A percentile compares a stretch with the other conserved stretches of the same genome.
Evolutionary conservation across 2,888 invertebrate genomes (phyloP).

Genomic region (Linnaemya vulpina): DNA sequence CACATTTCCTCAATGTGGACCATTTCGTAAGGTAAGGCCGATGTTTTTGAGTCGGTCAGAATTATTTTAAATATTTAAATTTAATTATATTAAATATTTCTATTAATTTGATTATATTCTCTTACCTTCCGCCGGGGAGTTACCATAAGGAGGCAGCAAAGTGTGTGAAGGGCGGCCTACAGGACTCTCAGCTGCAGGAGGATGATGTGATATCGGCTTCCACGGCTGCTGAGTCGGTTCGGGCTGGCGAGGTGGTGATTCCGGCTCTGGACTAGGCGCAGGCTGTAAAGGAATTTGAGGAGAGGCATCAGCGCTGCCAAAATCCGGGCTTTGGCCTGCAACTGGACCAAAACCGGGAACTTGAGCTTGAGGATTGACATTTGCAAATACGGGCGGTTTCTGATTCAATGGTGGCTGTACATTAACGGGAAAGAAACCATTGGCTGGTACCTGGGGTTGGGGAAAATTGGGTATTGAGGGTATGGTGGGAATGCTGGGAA

Average conservation of each 20-base stretch:
- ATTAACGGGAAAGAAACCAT: slow-evolving; percentile 73
- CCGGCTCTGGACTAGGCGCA: slow-evolving; percentile 69
- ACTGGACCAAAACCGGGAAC: slow-evolving; percentile 77
- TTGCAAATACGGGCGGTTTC: slow-evolving; percentile 76
- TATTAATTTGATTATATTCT: neutral
- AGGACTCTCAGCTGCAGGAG: slow-evolving; percentile 72
- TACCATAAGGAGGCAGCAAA: slow-evolving; percentile 77
- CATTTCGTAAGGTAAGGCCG: too few species aligned
- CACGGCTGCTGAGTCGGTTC: slow-evolving; percentile 76
- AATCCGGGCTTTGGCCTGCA: slow-evolving; percentile 75
- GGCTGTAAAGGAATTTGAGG: slow-evolving; percentile 78
- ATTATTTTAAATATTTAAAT: too few species aligned
- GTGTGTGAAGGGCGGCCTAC: slow-evolving; percentile 78
- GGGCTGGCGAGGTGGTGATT: slow-evolving; percentile 70
- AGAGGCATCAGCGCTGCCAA: slow-evolving; percentile 79
- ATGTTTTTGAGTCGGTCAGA: too few species aligned
- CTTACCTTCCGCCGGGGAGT: slow-evolving; percentile 77
- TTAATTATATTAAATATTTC: neutral
- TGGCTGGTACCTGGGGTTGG: slow-evolving; percentile 72
- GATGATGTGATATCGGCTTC: slow-evolving; percentile 77
- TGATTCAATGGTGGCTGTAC: slow-evolving; percentile 78
- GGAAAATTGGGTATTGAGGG: slow-evolving; percentile 76
- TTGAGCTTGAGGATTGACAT: slow-evolving; percentile 74
- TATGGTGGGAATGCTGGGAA: slow-evolving; percentile 72
- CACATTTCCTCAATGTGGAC: too few species aligned